These are phyloP conservation scores for Zoroaster sp. DNA, from an alignment of 53 echinoderm and acorn worm genomes.

Conservation along the genomic window DNA sequence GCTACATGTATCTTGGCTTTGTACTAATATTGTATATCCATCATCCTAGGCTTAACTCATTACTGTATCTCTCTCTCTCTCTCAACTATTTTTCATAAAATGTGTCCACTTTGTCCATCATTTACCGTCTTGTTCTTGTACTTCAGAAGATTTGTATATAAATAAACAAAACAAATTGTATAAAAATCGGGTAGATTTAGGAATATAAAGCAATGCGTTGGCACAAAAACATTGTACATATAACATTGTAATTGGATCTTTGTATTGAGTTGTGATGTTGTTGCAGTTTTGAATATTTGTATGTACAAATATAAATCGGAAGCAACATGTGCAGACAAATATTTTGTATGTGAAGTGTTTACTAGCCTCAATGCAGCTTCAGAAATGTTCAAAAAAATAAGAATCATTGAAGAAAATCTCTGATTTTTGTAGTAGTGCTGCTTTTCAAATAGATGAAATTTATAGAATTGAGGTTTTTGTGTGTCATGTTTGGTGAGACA, in stretches of 20 bases:
- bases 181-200: conserved; percentile 17
- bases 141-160: conserved; percentile 11
- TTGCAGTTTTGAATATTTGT: not conserved
- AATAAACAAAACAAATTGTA: not conserved
- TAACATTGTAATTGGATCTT: not conserved
- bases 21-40: not conserved
- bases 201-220: conserved; percentile 27
- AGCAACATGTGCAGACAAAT: not conserved
- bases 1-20: not conserved
- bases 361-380: too few relatives aligned
- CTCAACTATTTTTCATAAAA: not conserved
- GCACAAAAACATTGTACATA: conserved; percentile 32
- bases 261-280: not conserved
- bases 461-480: not conserved
- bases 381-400: not conserved
- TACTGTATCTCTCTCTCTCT: not conserved
- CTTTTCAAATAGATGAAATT: not conserved
- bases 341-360: too few relatives aligned
- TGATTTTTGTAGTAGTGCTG: not conserved
- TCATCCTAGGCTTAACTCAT: not conserved
- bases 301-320: not conserved
- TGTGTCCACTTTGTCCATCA: not conserved
- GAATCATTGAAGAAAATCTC: not conserved
- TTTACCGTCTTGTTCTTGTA: not conserved
- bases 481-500: not conserved